Evolutionary conservation across 1,140 invertebrate species (phyloP), one percentile per base, ranked within the genome.

Genomic region (Cotesia typhae): DNA sequence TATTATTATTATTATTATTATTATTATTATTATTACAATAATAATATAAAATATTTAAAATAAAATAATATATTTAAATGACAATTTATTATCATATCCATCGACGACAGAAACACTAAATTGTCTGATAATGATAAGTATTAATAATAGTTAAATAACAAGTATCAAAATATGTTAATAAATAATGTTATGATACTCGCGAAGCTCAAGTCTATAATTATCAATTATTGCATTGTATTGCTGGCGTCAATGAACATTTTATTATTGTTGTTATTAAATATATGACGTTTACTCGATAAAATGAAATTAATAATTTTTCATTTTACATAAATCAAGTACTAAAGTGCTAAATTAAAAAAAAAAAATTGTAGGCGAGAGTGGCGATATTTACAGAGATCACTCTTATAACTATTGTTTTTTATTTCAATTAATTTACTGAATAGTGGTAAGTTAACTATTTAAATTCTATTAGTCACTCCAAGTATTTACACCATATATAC

Each of bases 401-500:
- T 17, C 53, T 55, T 55, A 14, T 4, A 14, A 55, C 5, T 4
- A 55, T 55, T 55, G n/a, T 5, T 60, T 10, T 20, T 20, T 60
- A 28, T 28, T 28, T 64, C 12, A 64, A 41, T 64, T 38, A 28
- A 38, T 47, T 20, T 28, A 35, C 36, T 6, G 17, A 10, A 64
- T 17, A 7, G 10, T 47, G 41, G 10, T 10, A 63, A 9, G 9
- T 63, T 17, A 63, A 63, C 17, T 28, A 35, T 17, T 63, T 4
- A 35, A 63, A n/a, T 3, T 6, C 7, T 4, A 37, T 64, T 64
- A 37, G 9, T 20, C 59, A 20, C 28, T 28, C 60, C 28, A 63
- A 63, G 55, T 63, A 63, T 63, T 63, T 63, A 63, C 60, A 63
- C 1, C 28, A 1, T 63, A 63, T 63, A 36, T 38, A 64, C 61